phyloP scores from a whole-genome alignment of 30 jellyfish, hydroid and myxozoan species.

The Morbakka virulenta region DNA sequence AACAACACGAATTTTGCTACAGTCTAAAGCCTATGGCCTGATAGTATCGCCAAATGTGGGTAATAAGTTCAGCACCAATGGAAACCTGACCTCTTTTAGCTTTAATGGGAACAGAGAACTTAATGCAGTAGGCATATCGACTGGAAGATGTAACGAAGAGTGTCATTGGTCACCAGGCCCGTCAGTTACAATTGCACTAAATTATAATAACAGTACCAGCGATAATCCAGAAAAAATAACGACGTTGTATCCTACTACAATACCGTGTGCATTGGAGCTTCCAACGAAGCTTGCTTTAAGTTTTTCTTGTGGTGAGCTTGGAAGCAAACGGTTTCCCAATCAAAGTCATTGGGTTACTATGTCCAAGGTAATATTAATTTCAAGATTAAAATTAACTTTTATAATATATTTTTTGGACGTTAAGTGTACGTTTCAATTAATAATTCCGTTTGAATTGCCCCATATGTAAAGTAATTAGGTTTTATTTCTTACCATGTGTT shows the following conservation, averaged over 20 bases:
- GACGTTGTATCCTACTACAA: constrained; percentile 51
- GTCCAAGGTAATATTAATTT: too few species aligned
- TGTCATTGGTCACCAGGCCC: constrained; percentile 65
- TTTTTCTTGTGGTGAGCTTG: background rate
- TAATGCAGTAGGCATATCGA: constrained; percentile 60
- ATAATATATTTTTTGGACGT: too few species aligned
- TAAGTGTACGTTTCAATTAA: too few species aligned
- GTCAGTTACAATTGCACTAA: constrained; percentile 37
- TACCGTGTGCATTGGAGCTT: constrained; percentile 7
- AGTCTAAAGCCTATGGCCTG: constrained; percentile 59
- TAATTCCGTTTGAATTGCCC: too few species aligned
- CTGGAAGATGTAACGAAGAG: constrained; percentile 27
- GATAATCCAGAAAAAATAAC: constrained; percentile 14
- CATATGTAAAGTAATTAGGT: too few species aligned
- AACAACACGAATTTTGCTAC: constrained; percentile 65
- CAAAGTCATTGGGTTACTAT: background rate
- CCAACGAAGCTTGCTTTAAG: background rate
- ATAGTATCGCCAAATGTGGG: constrained; percentile 66
- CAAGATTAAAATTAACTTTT: too few species aligned
- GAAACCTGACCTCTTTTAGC: constrained; percentile 50
- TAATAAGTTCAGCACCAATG: constrained; percentile 36
- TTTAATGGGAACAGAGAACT: constrained; percentile 48
- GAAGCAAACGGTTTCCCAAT: background rate
- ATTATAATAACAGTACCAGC: constrained; percentile 27
- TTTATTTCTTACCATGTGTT: too few species aligned